These are phyloP conservation scores for Antheraea assamensis DNA, from an alignment of 2,888 invertebrate species.

Conservation along the genomic window DNA sequence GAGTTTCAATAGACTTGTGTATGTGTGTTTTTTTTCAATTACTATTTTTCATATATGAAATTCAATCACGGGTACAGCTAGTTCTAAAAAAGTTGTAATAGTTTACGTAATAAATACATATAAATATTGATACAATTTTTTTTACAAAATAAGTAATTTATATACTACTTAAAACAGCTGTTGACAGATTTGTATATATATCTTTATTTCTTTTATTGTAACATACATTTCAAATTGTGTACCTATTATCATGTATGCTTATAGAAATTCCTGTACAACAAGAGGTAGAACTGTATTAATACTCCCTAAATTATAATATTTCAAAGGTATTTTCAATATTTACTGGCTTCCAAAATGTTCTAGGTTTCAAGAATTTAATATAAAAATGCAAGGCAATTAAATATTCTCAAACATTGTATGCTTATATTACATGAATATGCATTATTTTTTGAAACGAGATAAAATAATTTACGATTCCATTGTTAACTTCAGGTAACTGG, in stretches of 20 bases:
- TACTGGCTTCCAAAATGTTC: too few relatives aligned
- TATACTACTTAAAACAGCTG: not conserved
- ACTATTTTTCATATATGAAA: too few relatives aligned
- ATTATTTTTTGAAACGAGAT: not conserved
- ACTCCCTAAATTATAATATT: not conserved
- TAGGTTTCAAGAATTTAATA: not conserved
- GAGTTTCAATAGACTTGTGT: too few relatives aligned
- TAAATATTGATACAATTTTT: not conserved
- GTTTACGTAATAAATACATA: too few relatives aligned
- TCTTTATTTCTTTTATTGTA: not conserved
- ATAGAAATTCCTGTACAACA: too few relatives aligned
- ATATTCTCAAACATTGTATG: not conserved
- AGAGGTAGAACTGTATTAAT: too few relatives aligned
- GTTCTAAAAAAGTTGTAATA: too few relatives aligned
- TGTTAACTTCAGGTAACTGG: constrained; percentile 7
- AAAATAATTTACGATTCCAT: not conserved
- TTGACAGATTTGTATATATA: not conserved
- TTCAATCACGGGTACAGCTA: too few relatives aligned
- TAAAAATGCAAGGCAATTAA: not conserved
- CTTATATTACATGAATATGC: not conserved
- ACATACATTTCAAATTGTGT: too few relatives aligned
- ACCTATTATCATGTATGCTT: too few relatives aligned
- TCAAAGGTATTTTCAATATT: not conserved
- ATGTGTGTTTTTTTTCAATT: too few relatives aligned
- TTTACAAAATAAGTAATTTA: not conserved